A percentile compares a stretch with the other conserved stretches of the same genome.
phyloP scores from a whole-genome alignment of 2,797 vertebrate species.

The Pangasius mekongensis region DNA sequence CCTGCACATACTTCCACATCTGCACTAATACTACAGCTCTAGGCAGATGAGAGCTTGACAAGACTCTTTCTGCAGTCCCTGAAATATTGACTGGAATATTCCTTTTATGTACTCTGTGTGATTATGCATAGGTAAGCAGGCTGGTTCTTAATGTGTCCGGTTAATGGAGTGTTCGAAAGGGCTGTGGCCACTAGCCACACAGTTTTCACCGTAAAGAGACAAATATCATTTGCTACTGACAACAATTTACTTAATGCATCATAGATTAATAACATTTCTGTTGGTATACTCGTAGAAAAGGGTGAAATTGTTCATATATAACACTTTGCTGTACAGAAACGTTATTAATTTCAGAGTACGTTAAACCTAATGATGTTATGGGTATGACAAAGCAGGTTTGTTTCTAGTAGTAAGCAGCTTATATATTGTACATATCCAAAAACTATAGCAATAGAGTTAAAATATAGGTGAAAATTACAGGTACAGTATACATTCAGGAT shows the following conservation, averaged over 20 bases:
- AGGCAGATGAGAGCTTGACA: background rate
- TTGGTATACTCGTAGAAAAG: background rate
- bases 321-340: background rate
- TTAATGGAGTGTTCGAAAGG: conserved; percentile 30
- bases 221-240: conserved; percentile 22
- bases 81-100: background rate
- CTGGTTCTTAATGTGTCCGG: conserved; percentile 8
- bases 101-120: conserved; percentile 19
- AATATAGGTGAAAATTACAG: background rate
- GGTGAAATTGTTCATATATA: background rate
- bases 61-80: background rate
- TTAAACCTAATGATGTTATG: background rate
- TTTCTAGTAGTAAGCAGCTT: background rate
- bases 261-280: conserved; percentile 2
- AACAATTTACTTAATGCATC: conserved; percentile 13
- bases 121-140: conserved; percentile 10
- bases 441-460: background rate
- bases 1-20: background rate
- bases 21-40: background rate
- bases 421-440: background rate
- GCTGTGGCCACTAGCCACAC: conserved; percentile 3
- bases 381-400: background rate
- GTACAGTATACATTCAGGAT: background rate
- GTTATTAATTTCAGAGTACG: background rate
- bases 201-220: conserved; percentile 20